Evolutionary conservation across 2,113 vertebrate genomes (phyloP).

Genomic region (Peromyscus leucopus): DNA sequence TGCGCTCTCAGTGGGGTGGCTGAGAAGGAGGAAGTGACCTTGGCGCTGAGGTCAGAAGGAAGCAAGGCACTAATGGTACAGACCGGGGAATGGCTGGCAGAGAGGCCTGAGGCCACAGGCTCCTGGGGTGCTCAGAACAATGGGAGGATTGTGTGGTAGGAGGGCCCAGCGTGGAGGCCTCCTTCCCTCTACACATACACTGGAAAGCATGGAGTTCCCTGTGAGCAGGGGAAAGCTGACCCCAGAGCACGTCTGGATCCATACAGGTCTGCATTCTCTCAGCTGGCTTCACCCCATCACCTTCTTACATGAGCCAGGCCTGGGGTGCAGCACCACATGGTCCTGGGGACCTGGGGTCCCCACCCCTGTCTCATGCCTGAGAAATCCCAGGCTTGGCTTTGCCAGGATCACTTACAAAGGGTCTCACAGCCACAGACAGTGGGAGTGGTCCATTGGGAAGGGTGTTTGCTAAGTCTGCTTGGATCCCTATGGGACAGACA

Average conservation of each 20-base stretch:
- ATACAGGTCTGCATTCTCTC: not conserved
- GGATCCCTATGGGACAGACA: too few species aligned
- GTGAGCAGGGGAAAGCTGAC: not conserved
- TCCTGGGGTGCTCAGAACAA: not conserved
- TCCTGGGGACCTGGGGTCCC: too few species aligned
- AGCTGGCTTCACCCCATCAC: accelerated
- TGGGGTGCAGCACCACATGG: not conserved
- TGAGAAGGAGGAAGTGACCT: not conserved
- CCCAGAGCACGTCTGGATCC: not conserved
- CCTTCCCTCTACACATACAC: not conserved
- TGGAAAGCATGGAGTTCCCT: not conserved
- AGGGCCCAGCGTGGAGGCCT: not conserved
- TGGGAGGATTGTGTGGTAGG: not conserved
- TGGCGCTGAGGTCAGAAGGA: not conserved
- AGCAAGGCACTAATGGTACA: not conserved
- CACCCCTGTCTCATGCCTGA: not conserved
- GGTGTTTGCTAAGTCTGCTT: not conserved
- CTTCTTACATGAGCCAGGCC: not conserved
- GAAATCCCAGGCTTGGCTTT: not conserved
- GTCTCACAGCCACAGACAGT: not conserved
- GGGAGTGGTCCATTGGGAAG: not conserved
- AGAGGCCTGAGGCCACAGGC: not conserved
- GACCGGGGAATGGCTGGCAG: accelerated
- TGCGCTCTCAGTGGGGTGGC: not conserved
- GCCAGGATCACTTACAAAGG: not conserved